Conservation (phyloP, 2,113 vertebrate species). For the Ailuropoda melanoleuca region DNA sequence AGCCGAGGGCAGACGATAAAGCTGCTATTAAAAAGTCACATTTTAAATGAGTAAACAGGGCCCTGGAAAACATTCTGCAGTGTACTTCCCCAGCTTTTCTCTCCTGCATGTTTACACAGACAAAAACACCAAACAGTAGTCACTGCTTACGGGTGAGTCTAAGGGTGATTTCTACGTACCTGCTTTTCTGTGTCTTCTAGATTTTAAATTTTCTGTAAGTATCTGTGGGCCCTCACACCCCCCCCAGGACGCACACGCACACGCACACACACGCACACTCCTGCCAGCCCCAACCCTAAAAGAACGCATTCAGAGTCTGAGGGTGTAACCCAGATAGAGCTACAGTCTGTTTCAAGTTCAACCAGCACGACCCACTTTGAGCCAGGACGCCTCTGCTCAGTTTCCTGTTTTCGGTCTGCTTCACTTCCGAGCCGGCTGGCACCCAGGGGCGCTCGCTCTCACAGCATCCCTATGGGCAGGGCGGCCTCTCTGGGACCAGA, state of each 20-base stretch:
- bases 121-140: background rate
- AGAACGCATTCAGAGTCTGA: background rate
- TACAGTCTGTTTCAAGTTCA: background rate
- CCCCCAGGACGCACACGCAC: background rate
- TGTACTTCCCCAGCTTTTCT: background rate
- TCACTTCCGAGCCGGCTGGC: background rate
- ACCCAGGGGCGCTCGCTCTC: background rate
- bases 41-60: background rate
- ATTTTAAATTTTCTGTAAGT: background rate
- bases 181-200: background rate
- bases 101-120: background rate
- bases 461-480: background rate
- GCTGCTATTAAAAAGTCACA: background rate
- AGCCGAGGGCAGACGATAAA: background rate
- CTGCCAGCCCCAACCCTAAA: background rate
- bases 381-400: background rate
- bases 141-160: background rate
- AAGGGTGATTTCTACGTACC: background rate
- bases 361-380: background rate
- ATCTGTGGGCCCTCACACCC: background rate
- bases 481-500: accelerated
- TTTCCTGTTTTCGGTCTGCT: slow-evolving; percentile 59
- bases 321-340: background rate
- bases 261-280: background rate
- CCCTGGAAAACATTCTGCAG: background rate